Conservation (phyloP, 1,140 invertebrate species). For the Polypedilum vanderplanki region DNA sequence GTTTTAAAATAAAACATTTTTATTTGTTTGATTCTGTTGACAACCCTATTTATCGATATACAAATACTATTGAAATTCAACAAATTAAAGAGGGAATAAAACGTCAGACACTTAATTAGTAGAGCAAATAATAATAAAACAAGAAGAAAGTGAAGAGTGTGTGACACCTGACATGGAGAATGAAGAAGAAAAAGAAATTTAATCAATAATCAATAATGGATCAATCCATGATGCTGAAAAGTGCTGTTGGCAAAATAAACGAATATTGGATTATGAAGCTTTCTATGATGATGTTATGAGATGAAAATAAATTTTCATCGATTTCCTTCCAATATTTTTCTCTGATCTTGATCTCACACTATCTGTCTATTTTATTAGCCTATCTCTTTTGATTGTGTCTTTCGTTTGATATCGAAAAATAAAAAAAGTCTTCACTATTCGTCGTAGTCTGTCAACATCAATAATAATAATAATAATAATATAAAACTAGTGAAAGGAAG, state of each 20-base stretch:
- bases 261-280: conserved; percentile 1
- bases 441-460: no score
- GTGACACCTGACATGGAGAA: conserved; percentile 4
- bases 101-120: no score
- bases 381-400: no score
- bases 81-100: no score
- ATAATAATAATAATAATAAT: no score
- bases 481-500: no score
- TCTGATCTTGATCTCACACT: not conserved
- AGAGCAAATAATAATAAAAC: not conserved
- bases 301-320: conserved; percentile 1
- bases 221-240: conserved; percentile 18
- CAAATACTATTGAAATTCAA: no score
- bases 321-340: not conserved
- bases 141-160: conserved; percentile 16
- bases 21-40: no score
- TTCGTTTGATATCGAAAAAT: no score
- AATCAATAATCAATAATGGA: conserved; percentile 2
- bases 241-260: conserved; percentile 4
- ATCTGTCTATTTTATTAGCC: no score
- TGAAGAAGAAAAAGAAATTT: conserved; percentile 19
- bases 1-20: no score
- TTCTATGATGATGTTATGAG: conserved; percentile 13
- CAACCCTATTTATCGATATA: not conserved
- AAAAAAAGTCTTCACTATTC: no score